Conservation (phyloP, 2,113 vertebrate genomes). For the Oreotrochilus melanogaster region DNA sequence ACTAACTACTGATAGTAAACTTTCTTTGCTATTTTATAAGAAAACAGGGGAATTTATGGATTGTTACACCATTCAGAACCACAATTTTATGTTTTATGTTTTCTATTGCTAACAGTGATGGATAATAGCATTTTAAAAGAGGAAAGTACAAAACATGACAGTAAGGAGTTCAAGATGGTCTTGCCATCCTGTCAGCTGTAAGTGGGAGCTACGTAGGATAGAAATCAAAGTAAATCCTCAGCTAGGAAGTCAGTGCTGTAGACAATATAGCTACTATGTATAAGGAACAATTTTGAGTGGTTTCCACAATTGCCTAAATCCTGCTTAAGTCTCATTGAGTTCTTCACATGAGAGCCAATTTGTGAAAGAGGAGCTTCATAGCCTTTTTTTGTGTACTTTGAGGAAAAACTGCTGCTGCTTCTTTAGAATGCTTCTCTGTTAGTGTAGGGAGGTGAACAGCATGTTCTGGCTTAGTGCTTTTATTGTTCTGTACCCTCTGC, state of each 20-base stretch:
- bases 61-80: neutral
- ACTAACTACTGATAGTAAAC: neutral
- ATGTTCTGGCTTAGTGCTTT: neutral
- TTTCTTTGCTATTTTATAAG: neutral
- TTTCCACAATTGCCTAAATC: neutral
- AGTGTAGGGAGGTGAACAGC: neutral
- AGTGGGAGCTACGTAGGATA: neutral
- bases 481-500: neutral
- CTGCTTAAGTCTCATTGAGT: neutral
- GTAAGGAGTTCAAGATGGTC: neutral
- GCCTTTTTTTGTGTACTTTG: neutral
- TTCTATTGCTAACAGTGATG: neutral
- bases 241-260: accelerated
- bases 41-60: neutral
- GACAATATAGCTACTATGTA: neutral
- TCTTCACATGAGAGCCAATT: neutral
- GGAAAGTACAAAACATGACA: neutral
- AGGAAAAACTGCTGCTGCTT: neutral
- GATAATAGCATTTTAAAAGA: neutral
- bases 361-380: neutral
- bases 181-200: neutral
- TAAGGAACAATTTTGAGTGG: neutral
- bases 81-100: neutral
- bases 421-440: neutral
- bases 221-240: neutral